Percentiles rank a stretch among this genome's conserved stretches.
Evolutionary conservation across 2,797 vertebrate species (phyloP).

Genomic region (Denticeps clupeoides): DNA sequence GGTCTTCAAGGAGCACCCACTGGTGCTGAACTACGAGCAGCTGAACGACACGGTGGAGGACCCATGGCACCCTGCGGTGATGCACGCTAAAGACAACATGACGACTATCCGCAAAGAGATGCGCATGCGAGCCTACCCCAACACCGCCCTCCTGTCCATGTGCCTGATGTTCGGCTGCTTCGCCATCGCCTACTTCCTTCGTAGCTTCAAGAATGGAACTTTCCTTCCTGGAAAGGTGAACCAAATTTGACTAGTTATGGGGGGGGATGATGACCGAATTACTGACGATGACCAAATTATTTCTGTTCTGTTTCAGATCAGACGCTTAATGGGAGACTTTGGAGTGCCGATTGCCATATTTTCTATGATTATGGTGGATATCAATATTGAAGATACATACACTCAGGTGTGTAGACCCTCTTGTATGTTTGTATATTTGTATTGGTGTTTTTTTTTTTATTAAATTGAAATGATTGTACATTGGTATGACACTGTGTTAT

Average conservation of each 20-base stretch:
- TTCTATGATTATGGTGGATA: constrained; percentile 75
- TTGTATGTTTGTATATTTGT: no score
- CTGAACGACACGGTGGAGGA: constrained; percentile 31
- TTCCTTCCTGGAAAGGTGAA: constrained; percentile 78
- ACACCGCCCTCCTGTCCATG: constrained; percentile 71
- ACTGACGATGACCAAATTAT: no score
- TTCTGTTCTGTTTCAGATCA: constrained; percentile 50
- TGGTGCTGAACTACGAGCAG: constrained; percentile 39
- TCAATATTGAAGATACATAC: constrained; percentile 68
- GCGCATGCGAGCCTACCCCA: constrained; percentile 48
- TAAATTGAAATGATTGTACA: no score
- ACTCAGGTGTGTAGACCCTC: constrained; percentile 89
- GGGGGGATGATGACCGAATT: no score
- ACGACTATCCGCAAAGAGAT: constrained; percentile 31
- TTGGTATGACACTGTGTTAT: no score
- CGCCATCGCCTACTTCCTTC: constrained; percentile 69
- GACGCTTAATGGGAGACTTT: constrained; percentile 94
- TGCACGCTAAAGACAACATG: constrained; percentile 41
- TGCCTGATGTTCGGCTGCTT: constrained; percentile 81
- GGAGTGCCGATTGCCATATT: constrained; percentile 94
- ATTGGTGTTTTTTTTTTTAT: no score
- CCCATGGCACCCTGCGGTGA: constrained; percentile 46
- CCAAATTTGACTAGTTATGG: neutral
- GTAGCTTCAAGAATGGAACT: constrained; percentile 79
- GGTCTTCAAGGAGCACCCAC: constrained; percentile 74